Base-by-base conservation (phyloP, 2,797 vertebrate species). In the Petrocephalus sullivani region DNA sequence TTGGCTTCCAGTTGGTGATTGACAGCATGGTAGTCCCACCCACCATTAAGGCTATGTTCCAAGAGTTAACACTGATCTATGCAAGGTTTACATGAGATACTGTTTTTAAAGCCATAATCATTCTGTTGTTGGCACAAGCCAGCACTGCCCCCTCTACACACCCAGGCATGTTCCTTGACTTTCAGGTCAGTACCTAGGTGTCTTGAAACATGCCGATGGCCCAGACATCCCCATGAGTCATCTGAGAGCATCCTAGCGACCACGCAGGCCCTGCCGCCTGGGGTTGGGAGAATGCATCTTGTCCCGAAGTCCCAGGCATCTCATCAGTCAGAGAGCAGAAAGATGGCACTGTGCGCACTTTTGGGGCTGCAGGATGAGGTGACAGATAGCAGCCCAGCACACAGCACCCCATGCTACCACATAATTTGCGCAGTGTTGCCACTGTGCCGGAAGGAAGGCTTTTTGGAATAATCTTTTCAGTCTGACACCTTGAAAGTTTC, bases 391-490 rank as follows among this genome's bases (percentile, higher is more conserved):
- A 56, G 51, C 5, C 2, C 9, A 85, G 1, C 28, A 19, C n/a
- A 58, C 14, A 16, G 1, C 37, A n/a, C 53, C 33, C n/a, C 37
- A 4, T 28, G 16, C 23, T 5, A 67, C 23, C 61, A 10, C 61
- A 28, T 4, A 9, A 67, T 21, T n/a, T 54, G 51, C 33, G 28
- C 37, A 46, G 37, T n/a, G 41, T 33, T 49, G 33, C 53, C 53
- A 21, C 21, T 81, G 33, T 60, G 33, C 71, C 4, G 4, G 87
- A 87, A 41, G 54, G 19, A 75, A 57, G 33, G 7, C 67, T 57
- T 87, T 58, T 57, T 33, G 37, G 28, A 57, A 87, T 12, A 87
- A 87, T 87, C 19, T 81, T 56, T 81, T 58, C 53, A 60, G 33
- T 81, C 16, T 37, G 33, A n/a, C 28, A 37, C 71, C 71, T 56